phyloP scores from a whole-genome alignment of 2,113 vertebrate species.

The Xenopus borealis region DNA sequence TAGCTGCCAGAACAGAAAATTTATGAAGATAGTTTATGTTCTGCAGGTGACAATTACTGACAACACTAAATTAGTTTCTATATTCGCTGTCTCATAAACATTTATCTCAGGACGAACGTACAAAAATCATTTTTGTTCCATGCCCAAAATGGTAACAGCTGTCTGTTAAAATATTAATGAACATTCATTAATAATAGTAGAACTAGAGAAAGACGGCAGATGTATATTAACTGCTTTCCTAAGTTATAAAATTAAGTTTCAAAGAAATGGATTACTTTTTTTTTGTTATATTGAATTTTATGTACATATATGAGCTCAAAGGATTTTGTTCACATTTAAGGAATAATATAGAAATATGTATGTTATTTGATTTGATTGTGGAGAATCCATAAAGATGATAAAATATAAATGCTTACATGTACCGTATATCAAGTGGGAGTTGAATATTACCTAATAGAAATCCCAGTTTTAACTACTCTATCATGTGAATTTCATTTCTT shows the following conservation, averaged over 20 bases:
- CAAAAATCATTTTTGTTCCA: conserved; percentile 23
- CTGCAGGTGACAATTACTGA: conserved; percentile 19
- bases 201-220: conserved; percentile 42
- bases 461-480: too few species aligned
- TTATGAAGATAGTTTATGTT: conserved; percentile 16
- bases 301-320: background rate
- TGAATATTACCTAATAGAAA: too few species aligned
- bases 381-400: too few species aligned
- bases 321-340: background rate
- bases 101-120: background rate
- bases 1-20: conserved; percentile 6
- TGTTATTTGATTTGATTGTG: background rate
- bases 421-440: too few species aligned
- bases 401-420: too few species aligned
- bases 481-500: too few species aligned
- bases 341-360: background rate
- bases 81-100: conserved; percentile 20
- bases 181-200: conserved; percentile 39
- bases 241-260: background rate
- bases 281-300: too few species aligned
- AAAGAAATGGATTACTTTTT: background rate
- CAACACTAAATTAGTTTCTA: background rate
- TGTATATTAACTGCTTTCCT: conserved; percentile 12
- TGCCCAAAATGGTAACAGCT: conserved; percentile 42
- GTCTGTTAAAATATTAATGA: conserved; percentile 49